Base-by-base conservation (phyloP, 2,888 invertebrate species). In the Lydus trimaculatus region DNA sequence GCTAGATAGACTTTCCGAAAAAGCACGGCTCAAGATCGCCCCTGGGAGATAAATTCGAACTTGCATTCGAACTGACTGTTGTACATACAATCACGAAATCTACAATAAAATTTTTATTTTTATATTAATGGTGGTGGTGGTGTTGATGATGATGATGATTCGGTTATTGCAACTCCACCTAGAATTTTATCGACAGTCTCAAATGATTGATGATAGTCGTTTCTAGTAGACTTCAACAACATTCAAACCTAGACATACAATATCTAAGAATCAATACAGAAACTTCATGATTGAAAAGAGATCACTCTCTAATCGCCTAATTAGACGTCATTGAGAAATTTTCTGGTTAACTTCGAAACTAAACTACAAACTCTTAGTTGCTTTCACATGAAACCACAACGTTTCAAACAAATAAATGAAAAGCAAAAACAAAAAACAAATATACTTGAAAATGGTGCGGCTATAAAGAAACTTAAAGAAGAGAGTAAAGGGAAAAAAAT, bases 201-300 rank as follows among this genome's bases (percentile, higher is more conserved):
- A 28, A 56, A 56, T 56, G 56, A 56, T 56, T 56, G 56, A 56
- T 56, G 56, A 56, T 56, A 25, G 56, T 25, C 28, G 56, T 20
- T 20, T 20, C 3, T 20, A 20, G 8, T 11, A 20, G 11, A 17
- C 48, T 11, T 20, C 48, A 48, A 48, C 20, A 48, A 20, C n/a
- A 43, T n/a, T 1, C n/a, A 43, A 9, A 20, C 9, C 9, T 48
- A 48, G 20, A 48, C 20, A 20, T 20, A 48, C n/a, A n/a, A n/a
- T 4, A 48, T 48, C 17, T 2, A 13, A 28, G 25, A 56, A 56
- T 56, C 56, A 56, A 56, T 28, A 56, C 25, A 0, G 23, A 56
- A 25, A 28, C 15, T 56, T 56, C 25, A 56, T 28, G 15, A 0
- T 25, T 25, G 13, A 56, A 56, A 28, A 15, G 28, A 25, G 56